phyloP scores from a whole-genome alignment of 53 echinoderm and acorn worm species.

The Glandiceps talaboti region DNA sequence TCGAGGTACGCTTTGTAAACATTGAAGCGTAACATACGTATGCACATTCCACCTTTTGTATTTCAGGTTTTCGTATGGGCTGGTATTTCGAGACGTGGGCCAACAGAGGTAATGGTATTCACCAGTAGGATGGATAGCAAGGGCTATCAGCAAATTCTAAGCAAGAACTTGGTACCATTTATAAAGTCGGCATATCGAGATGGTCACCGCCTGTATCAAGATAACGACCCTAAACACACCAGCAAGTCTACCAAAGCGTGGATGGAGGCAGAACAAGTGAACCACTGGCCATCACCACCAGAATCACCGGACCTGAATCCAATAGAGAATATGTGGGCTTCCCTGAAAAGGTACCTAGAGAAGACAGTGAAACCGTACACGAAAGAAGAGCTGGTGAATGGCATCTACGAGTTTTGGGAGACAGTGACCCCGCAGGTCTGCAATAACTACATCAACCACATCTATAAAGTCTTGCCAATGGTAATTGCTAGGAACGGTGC shows the following conservation, averaged over 20 bases:
- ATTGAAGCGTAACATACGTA: too few relatives aligned
- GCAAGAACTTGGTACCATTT: not conserved
- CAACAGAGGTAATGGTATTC: not conserved
- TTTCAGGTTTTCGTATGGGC: not conserved
- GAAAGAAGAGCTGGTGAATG: too few relatives aligned
- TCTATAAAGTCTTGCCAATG: too few relatives aligned
- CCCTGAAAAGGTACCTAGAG: too few relatives aligned
- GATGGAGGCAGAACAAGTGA: not conserved
- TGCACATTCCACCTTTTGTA: too few relatives aligned
- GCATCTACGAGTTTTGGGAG: too few relatives aligned
- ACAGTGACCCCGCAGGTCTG: too few relatives aligned
- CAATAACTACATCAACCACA: too few relatives aligned
- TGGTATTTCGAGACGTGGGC: not conserved
- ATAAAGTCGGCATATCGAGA: not conserved
- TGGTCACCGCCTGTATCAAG: not conserved
- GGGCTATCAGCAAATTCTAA: not conserved
- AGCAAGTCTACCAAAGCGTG: not conserved
- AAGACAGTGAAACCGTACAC: too few relatives aligned
- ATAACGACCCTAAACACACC: not conserved
- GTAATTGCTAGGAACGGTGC: too few relatives aligned
- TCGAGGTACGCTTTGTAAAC: too few relatives aligned
- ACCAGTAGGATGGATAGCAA: not conserved
- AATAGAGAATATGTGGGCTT: too few relatives aligned
- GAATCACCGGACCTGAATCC: not conserved
- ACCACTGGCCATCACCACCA: not conserved